Evolutionary conservation across 2,888 invertebrate genomes (phyloP), one percentile per base, ranked within the genome.

Genomic region (Chrysodeixis includens): DNA sequence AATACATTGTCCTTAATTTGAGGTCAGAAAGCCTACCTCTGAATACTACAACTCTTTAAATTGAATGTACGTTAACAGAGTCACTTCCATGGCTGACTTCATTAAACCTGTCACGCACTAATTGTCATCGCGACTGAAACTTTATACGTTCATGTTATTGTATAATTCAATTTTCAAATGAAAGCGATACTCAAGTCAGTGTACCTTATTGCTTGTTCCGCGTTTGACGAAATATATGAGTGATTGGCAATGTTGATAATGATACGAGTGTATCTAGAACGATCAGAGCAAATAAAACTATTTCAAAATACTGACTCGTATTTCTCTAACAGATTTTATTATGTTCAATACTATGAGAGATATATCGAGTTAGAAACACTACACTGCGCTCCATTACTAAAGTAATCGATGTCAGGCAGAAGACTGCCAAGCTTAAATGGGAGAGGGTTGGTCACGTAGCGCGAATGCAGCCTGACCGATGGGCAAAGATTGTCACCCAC

Each of bases 151-250:
- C 78, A 76, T 63, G 80, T 66, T 73, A 79, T 87, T 88, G 85
- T 87, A 85, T 87, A 87, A 88, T 84, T 81, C 61, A 65, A 71
- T 81, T 83, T 78, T 67, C 61, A 65, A 81, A 82, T 84, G 83
- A 81, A 86, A 83, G 81, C 73, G 81, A 88, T 83, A 86, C 74
- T 69, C 46, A n/a, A n/a, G n/a, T n/a, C n/a, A 20, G 46, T 18
- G 46, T 49, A 49, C 46, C 18, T 49, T 49, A 49, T 49, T 62
- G 73, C 66, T 67, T 56, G 76, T 83, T 83, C 83, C 82, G 82
- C 54, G 61, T 76, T 71, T 82, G 78, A 66, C 66, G 76, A 84
- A 86, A 76, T 30, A 52, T 10, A 57, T 54, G 61, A 54, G 68
- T 56, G 46, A 52, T 59, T 49, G 20, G 20, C 20, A 20, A 10